Conservation (phyloP, 2,113 vertebrate species). For the Acanthochromis polyacanthus region DNA sequence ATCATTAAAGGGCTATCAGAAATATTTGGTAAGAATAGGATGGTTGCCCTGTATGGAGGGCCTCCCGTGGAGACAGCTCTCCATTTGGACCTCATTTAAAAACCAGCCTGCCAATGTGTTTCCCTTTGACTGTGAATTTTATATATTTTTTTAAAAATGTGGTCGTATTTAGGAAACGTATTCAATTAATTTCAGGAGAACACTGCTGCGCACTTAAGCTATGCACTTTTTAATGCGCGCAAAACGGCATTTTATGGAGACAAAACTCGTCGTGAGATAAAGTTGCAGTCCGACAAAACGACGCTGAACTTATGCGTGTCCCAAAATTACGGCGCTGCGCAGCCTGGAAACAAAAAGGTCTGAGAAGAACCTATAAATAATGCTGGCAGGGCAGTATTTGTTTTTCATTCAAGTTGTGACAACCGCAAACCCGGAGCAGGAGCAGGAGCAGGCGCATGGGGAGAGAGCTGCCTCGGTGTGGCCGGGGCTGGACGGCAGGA, state of each 20-base stretch:
- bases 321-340: neutral
- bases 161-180: slow-evolving; percentile 49
- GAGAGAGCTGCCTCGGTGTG: neutral
- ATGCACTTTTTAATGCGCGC: slow-evolving; percentile 32
- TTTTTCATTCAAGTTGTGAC: neutral
- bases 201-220: slow-evolving; percentile 3
- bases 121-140: slow-evolving; percentile 65
- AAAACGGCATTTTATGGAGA: slow-evolving; percentile 35
- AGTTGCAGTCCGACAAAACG: slow-evolving; percentile 4
- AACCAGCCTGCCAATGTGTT: slow-evolving; percentile 50
- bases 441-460: neutral
- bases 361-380: neutral
- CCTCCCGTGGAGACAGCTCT: slow-evolving; percentile 64
- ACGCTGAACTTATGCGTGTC: neutral
- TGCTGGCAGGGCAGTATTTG: neutral
- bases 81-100: slow-evolving; percentile 73
- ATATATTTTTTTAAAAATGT: slow-evolving; percentile 39
- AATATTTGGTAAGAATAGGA: slow-evolving; percentile 56
- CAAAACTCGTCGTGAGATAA: slow-evolving; percentile 13
- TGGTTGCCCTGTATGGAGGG: slow-evolving; percentile 46
- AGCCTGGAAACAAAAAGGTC: neutral
- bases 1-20: slow-evolving; percentile 67
- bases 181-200: slow-evolving; percentile 37
- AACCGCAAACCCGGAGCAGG: neutral
- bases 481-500: neutral